A percentile compares a stretch with the other conserved stretches of the same genome.
Conservation (phyloP, 2,113 vertebrate species). For the Podilymbus podiceps region DNA sequence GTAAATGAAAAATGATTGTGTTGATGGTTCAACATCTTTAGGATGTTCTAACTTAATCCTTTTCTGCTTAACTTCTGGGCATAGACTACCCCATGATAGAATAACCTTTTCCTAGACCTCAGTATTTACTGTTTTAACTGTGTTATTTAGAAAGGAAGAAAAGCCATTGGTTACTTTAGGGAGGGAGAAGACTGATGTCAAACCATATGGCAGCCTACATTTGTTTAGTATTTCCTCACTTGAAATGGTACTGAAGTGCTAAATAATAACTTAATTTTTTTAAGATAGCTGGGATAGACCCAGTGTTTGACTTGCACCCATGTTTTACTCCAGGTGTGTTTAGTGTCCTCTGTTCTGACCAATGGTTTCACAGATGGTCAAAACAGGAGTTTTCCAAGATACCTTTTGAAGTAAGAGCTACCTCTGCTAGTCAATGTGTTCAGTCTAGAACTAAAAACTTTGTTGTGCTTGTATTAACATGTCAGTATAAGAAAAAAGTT, state of each 20-base stretch:
- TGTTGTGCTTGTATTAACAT: not conserved
- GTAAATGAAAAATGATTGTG: not conserved
- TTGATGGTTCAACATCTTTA: not conserved
- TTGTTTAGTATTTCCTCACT: not conserved
- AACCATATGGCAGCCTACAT: not conserved
- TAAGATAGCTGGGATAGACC: not conserved
- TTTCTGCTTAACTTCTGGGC: not conserved
- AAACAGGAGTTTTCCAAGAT: not conserved
- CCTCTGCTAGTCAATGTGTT: not conserved
- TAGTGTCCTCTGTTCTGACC: not conserved
- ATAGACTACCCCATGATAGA: not conserved
- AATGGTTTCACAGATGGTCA: not conserved
- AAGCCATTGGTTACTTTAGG: not conserved
- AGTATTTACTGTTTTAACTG: not conserved
- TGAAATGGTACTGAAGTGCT: not conserved
- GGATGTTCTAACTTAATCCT: not conserved
- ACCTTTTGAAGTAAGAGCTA: slow-evolving; percentile 23
- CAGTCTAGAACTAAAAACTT: not conserved
- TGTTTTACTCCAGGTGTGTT: not conserved
- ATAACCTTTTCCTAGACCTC: not conserved
- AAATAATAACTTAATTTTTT: not conserved
- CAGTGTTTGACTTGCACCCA: not conserved
- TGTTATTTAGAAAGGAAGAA: not conserved
- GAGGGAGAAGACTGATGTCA: not conserved
- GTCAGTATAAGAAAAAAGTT: not conserved